Evolutionary conservation across 2,797 vertebrate species (phyloP), one percentile per base, ranked within the genome.

Genomic region (Gymnothorax reevesii): DNA sequence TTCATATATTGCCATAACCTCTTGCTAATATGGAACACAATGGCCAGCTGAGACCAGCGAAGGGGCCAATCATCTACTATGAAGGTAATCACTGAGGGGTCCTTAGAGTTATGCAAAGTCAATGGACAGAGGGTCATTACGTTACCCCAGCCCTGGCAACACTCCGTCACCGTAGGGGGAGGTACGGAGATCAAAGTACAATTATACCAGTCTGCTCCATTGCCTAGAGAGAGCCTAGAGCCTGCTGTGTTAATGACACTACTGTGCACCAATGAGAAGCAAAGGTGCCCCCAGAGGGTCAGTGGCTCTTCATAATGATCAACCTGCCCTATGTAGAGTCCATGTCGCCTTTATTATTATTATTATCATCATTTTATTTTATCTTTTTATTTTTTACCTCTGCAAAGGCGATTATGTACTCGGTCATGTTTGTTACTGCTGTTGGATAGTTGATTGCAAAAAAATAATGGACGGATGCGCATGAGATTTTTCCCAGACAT

Each of bases 31-130:
- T 89, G 85, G 88, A 83, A 80, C 89, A 13, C 88, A 90, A 91
- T 71, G 85, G 89, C 86, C 87, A 42, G 33, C 33, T 42, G 33
- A 42, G 33, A 42, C 33, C 33, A 90, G 86, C 86, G 86, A 49
- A 84, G 66, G 73, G 57, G 87, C 87, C 87, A 94, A 92, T 92
- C 90, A 92, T 82, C 88, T 89, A 92, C 92, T 92, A 93, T 88
- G 92, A 93, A 93, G 77, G 87, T 90, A 93, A 93, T 93, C 89
- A 86, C 73, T 71, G 12, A 66, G 71, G 49, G 57, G 82, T 86
- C 86, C 66, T 10, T 42, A 73, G 79, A 73, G 79, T 27, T 49
- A 54, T 71, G 80, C 71, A 25, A 85, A 55, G 22, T 27, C 60
- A 83, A 59, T 73, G 80, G 86, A 25, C 62, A 60, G 52, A 54